phyloP scores from a whole-genome alignment of 2,888 invertebrate genomes.

The Drosophila yooni region DNA sequence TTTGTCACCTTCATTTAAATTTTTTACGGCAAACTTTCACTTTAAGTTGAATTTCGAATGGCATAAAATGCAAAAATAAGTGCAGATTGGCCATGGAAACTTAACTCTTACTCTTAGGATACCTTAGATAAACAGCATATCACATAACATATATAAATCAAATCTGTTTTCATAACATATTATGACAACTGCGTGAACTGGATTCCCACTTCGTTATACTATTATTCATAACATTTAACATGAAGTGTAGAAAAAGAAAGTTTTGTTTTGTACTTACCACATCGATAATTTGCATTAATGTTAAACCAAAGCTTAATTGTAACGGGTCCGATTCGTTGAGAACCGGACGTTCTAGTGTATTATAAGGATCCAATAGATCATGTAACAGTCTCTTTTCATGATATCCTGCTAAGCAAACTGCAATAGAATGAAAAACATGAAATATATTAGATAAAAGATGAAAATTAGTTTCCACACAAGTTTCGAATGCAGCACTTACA shows the following conservation, averaged over 20 bases:
- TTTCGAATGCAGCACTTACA: conserved; percentile 34
- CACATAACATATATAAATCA: too few relatives aligned
- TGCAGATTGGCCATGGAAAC: neutral
- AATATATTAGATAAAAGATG: conserved; percentile 27
- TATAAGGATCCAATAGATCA: conserved; percentile 96
- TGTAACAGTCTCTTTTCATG: conserved; percentile 97
- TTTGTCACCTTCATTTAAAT: conserved; percentile 47
- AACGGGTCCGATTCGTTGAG: conserved; percentile 98
- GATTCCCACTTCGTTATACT: neutral
- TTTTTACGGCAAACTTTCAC: conserved; percentile 28
- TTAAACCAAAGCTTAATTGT: conserved; percentile 97
- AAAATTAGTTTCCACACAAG: conserved; percentile 35
- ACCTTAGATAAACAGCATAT: neutral
- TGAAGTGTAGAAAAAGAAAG: neutral
- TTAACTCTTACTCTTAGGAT: neutral
- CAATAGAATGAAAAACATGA: conserved; percentile 64
- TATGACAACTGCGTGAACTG: neutral
- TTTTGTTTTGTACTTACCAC: conserved; percentile 89
- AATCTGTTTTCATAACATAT: neutral
- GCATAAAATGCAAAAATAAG: conserved; percentile 1
- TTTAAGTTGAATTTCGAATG: conserved; percentile 20
- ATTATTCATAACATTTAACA: neutral
- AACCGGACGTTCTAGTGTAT: conserved; percentile 97
- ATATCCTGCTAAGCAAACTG: conserved; percentile 89
- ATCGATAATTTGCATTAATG: conserved; percentile 98